phyloP scores from a whole-genome alignment of 2,888 invertebrate genomes.

The Choreutis nemorana region DNA sequence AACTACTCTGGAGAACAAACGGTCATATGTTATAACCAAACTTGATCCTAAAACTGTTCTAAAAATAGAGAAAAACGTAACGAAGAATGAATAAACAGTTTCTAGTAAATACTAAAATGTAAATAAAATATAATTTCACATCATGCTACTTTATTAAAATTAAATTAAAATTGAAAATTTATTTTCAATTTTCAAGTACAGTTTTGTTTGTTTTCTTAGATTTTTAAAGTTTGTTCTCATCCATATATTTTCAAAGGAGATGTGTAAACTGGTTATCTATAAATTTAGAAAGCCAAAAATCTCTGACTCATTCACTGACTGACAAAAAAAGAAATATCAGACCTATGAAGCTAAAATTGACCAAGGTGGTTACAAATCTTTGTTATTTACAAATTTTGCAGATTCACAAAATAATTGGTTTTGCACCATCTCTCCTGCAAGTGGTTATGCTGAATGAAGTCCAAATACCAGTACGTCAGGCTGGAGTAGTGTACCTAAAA shows the following conservation, averaged over 20 bases:
- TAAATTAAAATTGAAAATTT: no score
- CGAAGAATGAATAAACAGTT: no score
- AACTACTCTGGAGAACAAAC: conserved; percentile 5
- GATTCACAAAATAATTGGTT: conserved; percentile 85
- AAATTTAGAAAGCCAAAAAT: no score
- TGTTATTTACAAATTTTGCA: conserved; percentile 20
- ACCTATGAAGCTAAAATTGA: not conserved
- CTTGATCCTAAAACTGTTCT: conserved; percentile 9
- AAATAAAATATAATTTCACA: no score
- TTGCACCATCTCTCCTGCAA: conserved; percentile 92
- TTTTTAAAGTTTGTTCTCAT: no score
- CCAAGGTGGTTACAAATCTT: not conserved
- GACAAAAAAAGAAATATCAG: not conserved
- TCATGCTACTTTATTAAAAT: no score
- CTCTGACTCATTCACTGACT: not conserved
- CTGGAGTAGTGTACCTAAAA: conserved; percentile 96
- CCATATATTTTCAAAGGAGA: no score
- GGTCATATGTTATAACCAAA: conserved; percentile 17
- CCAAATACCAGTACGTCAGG: conserved; percentile 92
- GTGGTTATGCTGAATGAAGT: conserved; percentile 91
- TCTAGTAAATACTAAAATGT: no score
- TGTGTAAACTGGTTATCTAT: no score
- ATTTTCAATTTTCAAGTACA: no score
- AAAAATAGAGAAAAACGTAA: conserved; percentile 8
- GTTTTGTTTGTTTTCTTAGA: no score